phyloP scores from a whole-genome alignment of 2,888 invertebrate genomes.

The Coleophora flavipennella region DNA sequence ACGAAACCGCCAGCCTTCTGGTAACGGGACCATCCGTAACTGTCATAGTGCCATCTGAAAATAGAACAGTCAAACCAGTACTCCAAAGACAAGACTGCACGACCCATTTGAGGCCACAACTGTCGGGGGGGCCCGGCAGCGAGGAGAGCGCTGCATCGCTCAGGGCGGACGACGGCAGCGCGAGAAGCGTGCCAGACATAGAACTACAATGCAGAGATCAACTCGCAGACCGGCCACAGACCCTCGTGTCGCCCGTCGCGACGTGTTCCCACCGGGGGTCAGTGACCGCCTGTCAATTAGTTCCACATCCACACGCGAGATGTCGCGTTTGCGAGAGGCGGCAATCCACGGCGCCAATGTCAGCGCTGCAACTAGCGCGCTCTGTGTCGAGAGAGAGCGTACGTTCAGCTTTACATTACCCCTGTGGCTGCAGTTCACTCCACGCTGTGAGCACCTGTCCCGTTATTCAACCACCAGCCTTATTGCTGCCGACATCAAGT shows the following conservation, averaged over 20 bases:
- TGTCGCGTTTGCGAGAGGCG: conserved; percentile 82
- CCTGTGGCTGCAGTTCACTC: conserved; percentile 70
- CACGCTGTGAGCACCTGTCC: conserved; percentile 76
- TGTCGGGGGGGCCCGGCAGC: conserved; percentile 82
- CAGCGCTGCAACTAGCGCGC: conserved; percentile 83
- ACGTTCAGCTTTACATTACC: conserved; percentile 79
- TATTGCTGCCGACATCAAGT: conserved; percentile 80
- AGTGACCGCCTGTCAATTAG: conserved; percentile 77
- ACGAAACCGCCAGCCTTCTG: conserved; percentile 86
- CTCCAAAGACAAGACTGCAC: conserved; percentile 90
- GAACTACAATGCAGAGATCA: conserved; percentile 82
- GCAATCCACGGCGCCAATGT: conserved; percentile 85
- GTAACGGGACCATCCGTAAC: conserved; percentile 76
- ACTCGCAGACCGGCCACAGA: conserved; percentile 65
- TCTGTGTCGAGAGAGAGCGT: conserved; percentile 89
- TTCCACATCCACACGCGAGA: conserved; percentile 76
- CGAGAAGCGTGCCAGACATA: conserved; percentile 86
- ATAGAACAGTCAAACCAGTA: conserved; percentile 79
- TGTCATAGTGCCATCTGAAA: conserved; percentile 61
- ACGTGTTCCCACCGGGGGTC: conserved; percentile 75
- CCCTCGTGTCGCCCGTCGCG: conserved; percentile 69
- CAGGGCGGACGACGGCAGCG: conserved; percentile 77
- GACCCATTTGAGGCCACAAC: conserved; percentile 80
- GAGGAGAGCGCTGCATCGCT: conserved; percentile 79
- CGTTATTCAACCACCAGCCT: conserved; percentile 78